These are phyloP conservation scores for Diglossa brunneiventris DNA, from an alignment of 2,113 vertebrate genomes.

Conservation along the genomic window DNA sequence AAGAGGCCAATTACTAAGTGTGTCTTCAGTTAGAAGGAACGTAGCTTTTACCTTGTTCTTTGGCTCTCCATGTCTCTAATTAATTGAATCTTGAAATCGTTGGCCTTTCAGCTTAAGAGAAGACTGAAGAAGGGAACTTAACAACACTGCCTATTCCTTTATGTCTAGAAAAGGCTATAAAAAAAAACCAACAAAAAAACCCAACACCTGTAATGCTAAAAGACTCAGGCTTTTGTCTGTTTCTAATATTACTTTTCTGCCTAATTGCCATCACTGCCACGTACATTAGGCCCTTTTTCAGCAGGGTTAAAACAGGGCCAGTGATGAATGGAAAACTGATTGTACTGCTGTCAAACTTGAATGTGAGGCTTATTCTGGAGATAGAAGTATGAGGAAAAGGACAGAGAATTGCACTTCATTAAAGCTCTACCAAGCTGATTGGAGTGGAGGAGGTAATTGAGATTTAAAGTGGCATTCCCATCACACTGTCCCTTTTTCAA, in stretches of 20 bases:
- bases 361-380: slow-evolving; percentile 96
- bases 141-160: slow-evolving; percentile 85
- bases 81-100: slow-evolving; percentile 85
- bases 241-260: slow-evolving; percentile 96
- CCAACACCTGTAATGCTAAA: slow-evolving; percentile 90
- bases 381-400: slow-evolving; percentile 92
- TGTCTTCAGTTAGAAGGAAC: slow-evolving; percentile 82
- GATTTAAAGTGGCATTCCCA: slow-evolving; percentile 99
- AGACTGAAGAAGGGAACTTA: slow-evolving; percentile 82
- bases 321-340: slow-evolving; percentile 99
- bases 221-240: slow-evolving; percentile 96
- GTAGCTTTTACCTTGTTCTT: slow-evolving; percentile 84
- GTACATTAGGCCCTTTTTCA: slow-evolving; percentile 93
- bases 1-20: slow-evolving; percentile 84
- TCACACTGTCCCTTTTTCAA: slow-evolving; percentile 91
- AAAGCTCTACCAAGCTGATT: slow-evolving; percentile 99
- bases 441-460: slow-evolving; percentile 99
- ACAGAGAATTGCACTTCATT: slow-evolving; percentile 99
- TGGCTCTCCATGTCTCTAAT: slow-evolving; percentile 84
- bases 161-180: slow-evolving; percentile 75
- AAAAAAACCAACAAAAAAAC: slow-evolving; percentile 59
- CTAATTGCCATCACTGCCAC: slow-evolving; percentile 96
- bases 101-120: slow-evolving; percentile 84
- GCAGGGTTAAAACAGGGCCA: slow-evolving; percentile 97
- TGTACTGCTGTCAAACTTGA: slow-evolving; percentile 99